Conservation (phyloP, 1,140 invertebrate species). For the Megalonaias nervosa region DNA sequence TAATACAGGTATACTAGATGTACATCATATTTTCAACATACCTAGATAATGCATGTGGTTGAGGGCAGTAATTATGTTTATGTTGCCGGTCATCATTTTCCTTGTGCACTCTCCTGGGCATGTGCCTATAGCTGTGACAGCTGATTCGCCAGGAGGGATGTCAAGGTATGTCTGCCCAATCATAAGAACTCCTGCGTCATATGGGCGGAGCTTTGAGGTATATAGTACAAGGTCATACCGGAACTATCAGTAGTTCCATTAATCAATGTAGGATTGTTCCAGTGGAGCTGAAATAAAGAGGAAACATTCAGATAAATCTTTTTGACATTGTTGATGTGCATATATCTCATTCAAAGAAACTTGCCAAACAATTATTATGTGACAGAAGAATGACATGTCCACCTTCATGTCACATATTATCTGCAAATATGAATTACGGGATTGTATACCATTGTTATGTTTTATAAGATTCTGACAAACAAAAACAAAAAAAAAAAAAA, state of each 20-base stretch:
- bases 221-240: slow-evolving; percentile 40
- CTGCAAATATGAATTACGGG: too few relatives aligned
- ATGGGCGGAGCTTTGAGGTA: slow-evolving; percentile 29
- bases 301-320: too few relatives aligned
- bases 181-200: slow-evolving; percentile 28
- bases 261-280: slow-evolving; percentile 30
- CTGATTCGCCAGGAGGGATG: slow-evolving; percentile 30
- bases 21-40: too few relatives aligned
- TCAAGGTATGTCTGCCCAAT: slow-evolving; percentile 28
- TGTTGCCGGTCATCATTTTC: slow-evolving; percentile 7
- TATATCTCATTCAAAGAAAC: too few relatives aligned
- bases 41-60: slow-evolving; percentile 49
- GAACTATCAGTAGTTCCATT: slow-evolving; percentile 30
- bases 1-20: too few relatives aligned
- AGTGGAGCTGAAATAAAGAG: slow-evolving; percentile 32
- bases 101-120: slow-evolving; percentile 31
- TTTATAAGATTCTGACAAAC: too few relatives aligned
- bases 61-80: slow-evolving; percentile 25
- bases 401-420: too few relatives aligned
- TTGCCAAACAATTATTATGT: too few relatives aligned
- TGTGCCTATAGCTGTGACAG: slow-evolving; percentile 2
- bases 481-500: too few relatives aligned
- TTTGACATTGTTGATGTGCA: too few relatives aligned
- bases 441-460: too few relatives aligned
- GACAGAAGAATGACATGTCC: too few relatives aligned